A percentile compares a stretch with the other conserved stretches of the same genome.
These are phyloP conservation scores for Theocolax elegans DNA, from an alignment of 1,140 invertebrate species.

Conservation along the genomic window DNA sequence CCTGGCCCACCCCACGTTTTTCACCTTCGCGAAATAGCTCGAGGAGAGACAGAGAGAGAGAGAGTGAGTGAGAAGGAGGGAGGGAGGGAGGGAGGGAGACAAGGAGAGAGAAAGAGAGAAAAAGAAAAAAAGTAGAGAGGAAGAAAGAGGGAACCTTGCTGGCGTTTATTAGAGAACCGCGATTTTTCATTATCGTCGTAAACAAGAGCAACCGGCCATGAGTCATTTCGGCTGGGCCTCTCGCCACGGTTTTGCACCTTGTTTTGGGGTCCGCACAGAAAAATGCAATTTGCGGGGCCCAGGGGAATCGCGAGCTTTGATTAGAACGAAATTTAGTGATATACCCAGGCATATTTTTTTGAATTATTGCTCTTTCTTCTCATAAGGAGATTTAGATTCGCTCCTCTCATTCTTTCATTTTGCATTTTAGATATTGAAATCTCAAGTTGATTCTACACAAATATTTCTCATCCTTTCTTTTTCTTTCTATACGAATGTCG, in stretches of 20 bases:
- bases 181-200: conserved; percentile 43
- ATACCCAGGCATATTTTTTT: conserved; percentile 10
- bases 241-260: conserved; percentile 21
- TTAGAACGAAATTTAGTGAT: conserved; percentile 33
- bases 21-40: conserved; percentile 41
- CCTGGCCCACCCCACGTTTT: conserved; percentile 19
- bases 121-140: too few species aligned
- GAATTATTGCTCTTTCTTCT: conserved; percentile 9
- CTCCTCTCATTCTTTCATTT: not conserved
- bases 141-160: too few species aligned
- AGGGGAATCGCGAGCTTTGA: conserved; percentile 11
- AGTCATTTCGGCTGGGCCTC: conserved; percentile 22
- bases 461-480: too few species aligned
- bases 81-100: not conserved
- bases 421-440: too few species aligned
- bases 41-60: conserved; percentile 11
- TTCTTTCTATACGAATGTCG: too few species aligned
- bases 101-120: too few species aligned
- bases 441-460: too few species aligned
- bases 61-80: conserved; percentile 1
- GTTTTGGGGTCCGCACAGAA: conserved; percentile 5
- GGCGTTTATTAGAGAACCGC: conserved; percentile 36
- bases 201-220: conserved; percentile 22
- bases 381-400: not conserved
- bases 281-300: conserved; percentile 31